A percentile compares a stretch with the other conserved stretches of the same genome.
Evolutionary conservation across 2,113 vertebrate species (phyloP).

Genomic region (Spilogale gracilis): DNA sequence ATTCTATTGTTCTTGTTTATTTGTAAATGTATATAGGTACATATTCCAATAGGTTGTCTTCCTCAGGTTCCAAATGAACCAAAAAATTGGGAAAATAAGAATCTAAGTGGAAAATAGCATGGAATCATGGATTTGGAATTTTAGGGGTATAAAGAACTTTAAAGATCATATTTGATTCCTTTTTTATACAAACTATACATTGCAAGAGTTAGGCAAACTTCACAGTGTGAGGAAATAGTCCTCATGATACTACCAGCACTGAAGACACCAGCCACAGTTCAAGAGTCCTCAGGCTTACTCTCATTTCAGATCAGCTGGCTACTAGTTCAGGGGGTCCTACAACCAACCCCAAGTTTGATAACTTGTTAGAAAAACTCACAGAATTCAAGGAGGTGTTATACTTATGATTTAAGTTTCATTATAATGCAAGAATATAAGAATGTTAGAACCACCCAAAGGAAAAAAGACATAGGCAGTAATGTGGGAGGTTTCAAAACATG

Average conservation of each 20-base stretch:
- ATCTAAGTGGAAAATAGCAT: constrained; percentile 26
- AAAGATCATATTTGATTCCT: not conserved
- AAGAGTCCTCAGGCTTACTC: too few relatives aligned
- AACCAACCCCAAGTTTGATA: not conserved
- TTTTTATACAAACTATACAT: not conserved
- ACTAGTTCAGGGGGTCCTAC: not conserved
- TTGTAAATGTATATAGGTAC: not conserved
- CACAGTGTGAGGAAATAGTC: not conserved
- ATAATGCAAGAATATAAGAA: not conserved
- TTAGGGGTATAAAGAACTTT: not conserved
- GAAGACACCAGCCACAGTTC: not conserved
- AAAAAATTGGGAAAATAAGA: not conserved
- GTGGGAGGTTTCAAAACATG: not conserved
- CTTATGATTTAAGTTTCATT: not conserved
- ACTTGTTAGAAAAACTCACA: not conserved
- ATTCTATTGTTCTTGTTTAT: constrained; percentile 25
- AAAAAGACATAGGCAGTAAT: not conserved
- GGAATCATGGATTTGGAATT: not conserved
- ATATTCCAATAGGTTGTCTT: not conserved
- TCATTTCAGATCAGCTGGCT: not conserved
- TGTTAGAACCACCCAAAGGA: not conserved
- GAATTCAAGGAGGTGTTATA: not conserved
- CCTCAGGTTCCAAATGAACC: constrained; percentile 38
- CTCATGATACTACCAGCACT: not conserved
- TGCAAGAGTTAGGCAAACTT: not conserved